These are phyloP conservation scores for Junco hyemalis DNA, from an alignment of 2,113 vertebrate genomes.

Conservation along the genomic window DNA sequence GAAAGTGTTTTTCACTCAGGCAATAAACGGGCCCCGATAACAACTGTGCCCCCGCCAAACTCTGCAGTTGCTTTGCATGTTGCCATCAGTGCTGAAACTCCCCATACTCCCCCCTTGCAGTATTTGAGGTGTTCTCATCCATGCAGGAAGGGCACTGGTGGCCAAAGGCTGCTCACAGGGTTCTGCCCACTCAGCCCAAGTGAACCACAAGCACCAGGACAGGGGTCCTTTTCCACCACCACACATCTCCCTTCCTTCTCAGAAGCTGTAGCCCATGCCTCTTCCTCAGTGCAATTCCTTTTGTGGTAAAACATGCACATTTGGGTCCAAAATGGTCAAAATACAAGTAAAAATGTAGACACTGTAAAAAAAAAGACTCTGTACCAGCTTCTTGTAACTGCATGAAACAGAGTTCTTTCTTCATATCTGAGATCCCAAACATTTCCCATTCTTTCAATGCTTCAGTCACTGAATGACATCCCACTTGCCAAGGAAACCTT, in stretches of 20 bases:
- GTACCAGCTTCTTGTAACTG: background rate
- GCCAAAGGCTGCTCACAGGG: background rate
- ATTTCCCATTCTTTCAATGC: background rate
- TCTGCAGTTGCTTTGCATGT: background rate
- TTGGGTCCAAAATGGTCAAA: background rate
- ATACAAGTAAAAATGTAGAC: background rate
- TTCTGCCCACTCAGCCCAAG: background rate
- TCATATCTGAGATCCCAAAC: background rate
- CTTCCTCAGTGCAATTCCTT: background rate
- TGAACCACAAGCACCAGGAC: too few species aligned
- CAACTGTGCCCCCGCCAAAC: slow-evolving; percentile 7
- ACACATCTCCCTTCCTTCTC: background rate
- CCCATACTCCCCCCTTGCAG: background rate
- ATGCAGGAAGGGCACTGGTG: background rate
- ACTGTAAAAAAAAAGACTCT: background rate
- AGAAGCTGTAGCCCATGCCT: background rate
- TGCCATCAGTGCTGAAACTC: background rate
- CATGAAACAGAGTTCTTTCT: background rate
- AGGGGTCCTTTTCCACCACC: background rate
- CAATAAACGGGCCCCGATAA: background rate
- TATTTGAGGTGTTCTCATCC: background rate
- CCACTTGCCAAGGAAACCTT: background rate
- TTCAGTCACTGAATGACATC: background rate
- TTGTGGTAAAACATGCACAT: background rate
- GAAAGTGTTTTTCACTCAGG: background rate